Percentiles rank a stretch among this genome's conserved stretches.
Conservation (phyloP, 2,797 vertebrate genomes). For the Molossus molossus region DNA sequence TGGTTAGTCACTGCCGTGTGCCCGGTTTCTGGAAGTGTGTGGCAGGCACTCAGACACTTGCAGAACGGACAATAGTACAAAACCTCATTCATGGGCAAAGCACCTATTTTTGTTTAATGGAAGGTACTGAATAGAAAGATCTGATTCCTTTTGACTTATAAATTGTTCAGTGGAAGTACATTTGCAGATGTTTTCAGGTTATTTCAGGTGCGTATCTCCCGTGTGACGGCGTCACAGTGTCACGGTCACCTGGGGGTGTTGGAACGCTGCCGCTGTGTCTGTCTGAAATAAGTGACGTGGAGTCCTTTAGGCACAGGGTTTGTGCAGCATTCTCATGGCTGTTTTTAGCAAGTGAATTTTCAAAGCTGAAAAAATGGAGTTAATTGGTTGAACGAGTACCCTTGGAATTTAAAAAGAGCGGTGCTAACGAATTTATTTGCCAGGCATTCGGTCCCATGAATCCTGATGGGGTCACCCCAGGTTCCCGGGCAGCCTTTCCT, state of each 20-base stretch:
- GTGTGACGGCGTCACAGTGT: not conserved
- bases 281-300: not conserved
- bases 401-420: slow-evolving; percentile 32
- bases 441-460: slow-evolving; percentile 12
- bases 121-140: not conserved
- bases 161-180: not conserved
- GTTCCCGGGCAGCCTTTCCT: not conserved
- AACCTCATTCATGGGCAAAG: not conserved
- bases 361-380: not conserved
- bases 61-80: not conserved
- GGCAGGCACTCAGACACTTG: not conserved
- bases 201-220: not conserved
- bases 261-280: not conserved
- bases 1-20: not conserved
- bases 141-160: not conserved
- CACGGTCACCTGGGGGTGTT: not conserved
- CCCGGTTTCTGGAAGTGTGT: not conserved
- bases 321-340: slow-evolving; percentile 44
- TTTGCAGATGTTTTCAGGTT: not conserved
- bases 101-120: not conserved
- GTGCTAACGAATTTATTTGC: slow-evolving; percentile 57
- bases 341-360: not conserved
- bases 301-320: slow-evolving; percentile 20
- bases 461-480: not conserved
- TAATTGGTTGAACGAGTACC: slow-evolving; percentile 43